These are phyloP conservation scores for Rissa tridactyla DNA, from an alignment of 2,113 vertebrate species.

Conservation along the genomic window DNA sequence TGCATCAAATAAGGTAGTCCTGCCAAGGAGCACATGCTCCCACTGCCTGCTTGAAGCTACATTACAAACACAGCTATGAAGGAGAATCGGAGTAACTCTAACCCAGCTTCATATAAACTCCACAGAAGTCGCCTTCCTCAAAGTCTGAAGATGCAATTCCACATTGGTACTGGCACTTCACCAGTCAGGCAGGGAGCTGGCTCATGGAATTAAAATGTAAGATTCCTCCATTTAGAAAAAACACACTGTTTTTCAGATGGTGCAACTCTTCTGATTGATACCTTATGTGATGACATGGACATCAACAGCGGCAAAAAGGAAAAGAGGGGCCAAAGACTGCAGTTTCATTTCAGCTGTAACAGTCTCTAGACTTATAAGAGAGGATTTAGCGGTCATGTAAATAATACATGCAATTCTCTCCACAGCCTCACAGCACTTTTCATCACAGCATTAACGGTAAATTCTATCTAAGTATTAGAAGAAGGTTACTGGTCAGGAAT, in stretches of 20 bases:
- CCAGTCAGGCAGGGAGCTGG: neutral
- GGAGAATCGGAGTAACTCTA: neutral
- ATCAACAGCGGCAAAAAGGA: neutral
- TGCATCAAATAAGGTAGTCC: neutral
- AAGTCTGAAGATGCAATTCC: neutral
- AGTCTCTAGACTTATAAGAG: neutral
- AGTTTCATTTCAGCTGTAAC: neutral
- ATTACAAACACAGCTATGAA: neutral
- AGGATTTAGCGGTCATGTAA: neutral
- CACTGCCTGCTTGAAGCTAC: neutral
- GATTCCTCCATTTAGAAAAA: neutral
- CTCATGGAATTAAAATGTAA: neutral
- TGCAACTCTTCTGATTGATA: neutral
- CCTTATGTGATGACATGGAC: neutral
- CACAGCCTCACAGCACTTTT: neutral
- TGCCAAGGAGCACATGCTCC: neutral
- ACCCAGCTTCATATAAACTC: neutral
- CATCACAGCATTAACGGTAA: neutral
- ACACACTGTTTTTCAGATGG: neutral
- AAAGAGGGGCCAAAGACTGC: neutral
- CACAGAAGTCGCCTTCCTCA: fast-evolving
- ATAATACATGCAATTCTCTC: neutral
- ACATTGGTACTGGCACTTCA: too few relatives aligned
- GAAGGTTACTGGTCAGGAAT: neutral
- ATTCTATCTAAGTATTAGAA: neutral